These are phyloP conservation scores for Oriolus oriolus DNA, from an alignment of 2,113 vertebrate genomes.

Conservation along the genomic window DNA sequence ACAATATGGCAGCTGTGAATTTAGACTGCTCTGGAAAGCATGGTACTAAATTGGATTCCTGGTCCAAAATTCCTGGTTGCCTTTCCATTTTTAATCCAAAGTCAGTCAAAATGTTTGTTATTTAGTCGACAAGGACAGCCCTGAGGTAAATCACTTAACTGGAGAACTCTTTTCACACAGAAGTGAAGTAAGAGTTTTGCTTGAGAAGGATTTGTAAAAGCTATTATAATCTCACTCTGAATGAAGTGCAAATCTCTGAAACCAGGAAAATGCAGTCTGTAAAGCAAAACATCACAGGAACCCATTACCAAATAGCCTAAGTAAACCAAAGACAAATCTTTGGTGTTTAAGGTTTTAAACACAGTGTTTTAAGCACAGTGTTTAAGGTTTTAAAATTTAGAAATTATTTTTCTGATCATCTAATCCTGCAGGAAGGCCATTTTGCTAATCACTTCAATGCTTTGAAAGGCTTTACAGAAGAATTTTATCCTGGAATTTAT, in stretches of 20 bases:
- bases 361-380: too few species aligned
- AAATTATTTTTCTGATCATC: background rate
- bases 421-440: background rate
- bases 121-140: background rate
- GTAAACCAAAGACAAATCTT: background rate
- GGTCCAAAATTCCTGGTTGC: background rate
- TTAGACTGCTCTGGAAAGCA: background rate
- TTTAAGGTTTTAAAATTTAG: background rate
- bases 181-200: background rate
- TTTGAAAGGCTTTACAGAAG: background rate
- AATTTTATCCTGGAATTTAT: background rate
- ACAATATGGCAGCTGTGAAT: background rate
- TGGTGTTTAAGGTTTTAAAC: background rate
- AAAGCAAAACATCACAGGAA: background rate
- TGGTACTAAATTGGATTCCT: background rate
- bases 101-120: background rate
- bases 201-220: background rate
- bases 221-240: background rate
- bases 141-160: background rate
- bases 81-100: background rate
- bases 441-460: background rate
- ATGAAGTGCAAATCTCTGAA: background rate
- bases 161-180: background rate
- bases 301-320: background rate
- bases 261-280: background rate